These are phyloP conservation scores for Phylloscopus trochilus DNA, from an alignment of 2,113 vertebrate genomes.

Conservation along the genomic window DNA sequence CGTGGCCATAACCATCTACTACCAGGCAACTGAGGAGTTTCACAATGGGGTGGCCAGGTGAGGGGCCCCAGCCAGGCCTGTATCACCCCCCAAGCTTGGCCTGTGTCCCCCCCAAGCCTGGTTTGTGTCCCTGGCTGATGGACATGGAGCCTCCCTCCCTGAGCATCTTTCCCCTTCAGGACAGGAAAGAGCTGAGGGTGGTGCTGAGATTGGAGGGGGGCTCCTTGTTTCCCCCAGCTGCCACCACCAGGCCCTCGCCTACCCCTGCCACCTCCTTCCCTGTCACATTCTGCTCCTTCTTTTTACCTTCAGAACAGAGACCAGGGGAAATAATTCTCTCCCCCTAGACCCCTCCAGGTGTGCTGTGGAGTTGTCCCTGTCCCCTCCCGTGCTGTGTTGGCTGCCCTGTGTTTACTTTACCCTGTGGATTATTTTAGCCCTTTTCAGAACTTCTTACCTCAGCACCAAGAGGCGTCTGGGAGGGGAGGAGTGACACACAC, in stretches of 20 bases:
- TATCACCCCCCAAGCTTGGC: neutral
- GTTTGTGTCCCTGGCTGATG: neutral
- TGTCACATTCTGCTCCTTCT: neutral
- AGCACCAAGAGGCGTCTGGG: neutral
- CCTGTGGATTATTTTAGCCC: neutral
- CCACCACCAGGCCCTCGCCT: neutral
- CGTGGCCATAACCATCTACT: slow-evolving; percentile 96
- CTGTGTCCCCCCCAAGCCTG: neutral
- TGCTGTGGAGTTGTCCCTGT: neutral
- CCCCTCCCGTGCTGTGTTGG: neutral
- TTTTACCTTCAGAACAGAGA: neutral
- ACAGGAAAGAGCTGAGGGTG: neutral
- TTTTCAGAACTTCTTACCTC: neutral
- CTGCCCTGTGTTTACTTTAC: neutral
- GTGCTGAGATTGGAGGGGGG: neutral
- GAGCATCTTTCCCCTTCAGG: neutral
- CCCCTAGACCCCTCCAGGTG: neutral
- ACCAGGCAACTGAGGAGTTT: slow-evolving; percentile 95
- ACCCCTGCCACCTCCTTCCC: neutral
- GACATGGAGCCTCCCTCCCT: neutral
- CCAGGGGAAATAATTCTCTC: neutral
- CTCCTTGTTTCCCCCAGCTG: neutral
- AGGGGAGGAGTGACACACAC: neutral
- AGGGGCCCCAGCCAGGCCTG: slow-evolving; percentile 1
- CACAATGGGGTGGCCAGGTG: slow-evolving; percentile 92